Percentiles rank a stretch among this genome's conserved stretches.
Evolutionary conservation across 2,113 vertebrate genomes (phyloP).

Genomic region (Verasper variegatus): DNA sequence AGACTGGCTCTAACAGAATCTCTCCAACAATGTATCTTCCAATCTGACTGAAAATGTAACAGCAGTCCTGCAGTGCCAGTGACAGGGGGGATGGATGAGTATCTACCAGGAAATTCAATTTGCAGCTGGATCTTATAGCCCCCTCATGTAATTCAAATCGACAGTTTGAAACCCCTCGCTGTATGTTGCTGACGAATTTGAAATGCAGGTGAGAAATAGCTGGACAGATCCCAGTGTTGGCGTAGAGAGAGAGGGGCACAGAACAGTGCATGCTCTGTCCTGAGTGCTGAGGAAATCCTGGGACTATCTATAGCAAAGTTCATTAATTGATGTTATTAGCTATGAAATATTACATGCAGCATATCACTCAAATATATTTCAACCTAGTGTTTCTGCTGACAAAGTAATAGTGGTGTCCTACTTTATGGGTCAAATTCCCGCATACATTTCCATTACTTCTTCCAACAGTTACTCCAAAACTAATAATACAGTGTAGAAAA

Average conservation of each 20-base stretch:
- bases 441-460: not conserved
- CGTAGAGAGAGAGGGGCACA: constrained; percentile 23
- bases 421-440: not conserved
- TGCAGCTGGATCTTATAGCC: constrained; percentile 63
- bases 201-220: constrained; percentile 72
- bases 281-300: constrained; percentile 7
- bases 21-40: constrained; percentile 17
- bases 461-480: not conserved
- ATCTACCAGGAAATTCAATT: constrained; percentile 71
- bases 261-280: constrained; percentile 40
- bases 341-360: constrained; percentile 13
- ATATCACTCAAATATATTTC: constrained; percentile 12
- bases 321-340: constrained; percentile 7
- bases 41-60: constrained; percentile 36
- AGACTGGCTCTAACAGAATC: not conserved
- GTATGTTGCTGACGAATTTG: constrained; percentile 70
- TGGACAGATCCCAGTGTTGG: constrained; percentile 31
- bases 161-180: constrained; percentile 55
- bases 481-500: not conserved
- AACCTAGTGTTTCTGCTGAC: not conserved
- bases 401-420: not conserved
- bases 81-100: constrained; percentile 52
- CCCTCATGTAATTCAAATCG: constrained; percentile 63
- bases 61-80: constrained; percentile 15
- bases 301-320: not conserved